Percentiles rank a stretch among this genome's conserved stretches.
phyloP scores from a whole-genome alignment of 2,888 invertebrate species.

The Drosophila antonietae region DNA sequence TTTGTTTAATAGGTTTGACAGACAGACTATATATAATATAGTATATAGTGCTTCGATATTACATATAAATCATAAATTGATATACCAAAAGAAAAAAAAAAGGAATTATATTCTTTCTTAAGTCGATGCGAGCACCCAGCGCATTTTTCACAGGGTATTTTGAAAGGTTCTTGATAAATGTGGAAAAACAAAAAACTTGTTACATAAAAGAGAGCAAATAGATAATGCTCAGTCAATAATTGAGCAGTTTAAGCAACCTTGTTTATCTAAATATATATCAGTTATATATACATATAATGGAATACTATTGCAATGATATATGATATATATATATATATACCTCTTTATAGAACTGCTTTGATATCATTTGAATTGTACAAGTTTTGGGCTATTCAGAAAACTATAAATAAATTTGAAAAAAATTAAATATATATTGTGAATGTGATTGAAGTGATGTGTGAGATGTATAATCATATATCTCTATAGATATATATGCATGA shows the following conservation, averaged over 20 bases:
- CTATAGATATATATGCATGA: conserved; percentile 12
- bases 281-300: neutral
- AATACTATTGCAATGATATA: neutral
- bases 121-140: neutral
- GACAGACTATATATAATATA: neutral
- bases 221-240: conserved; percentile 8
- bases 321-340: no score
- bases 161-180: neutral
- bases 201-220: neutral
- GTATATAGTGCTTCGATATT: neutral
- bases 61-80: neutral
- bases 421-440: neutral
- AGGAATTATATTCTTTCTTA: neutral
- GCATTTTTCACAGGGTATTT: conserved; percentile 4
- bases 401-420: conserved; percentile 4
- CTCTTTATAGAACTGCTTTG: neutral
- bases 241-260: conserved; percentile 7
- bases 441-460: neutral
- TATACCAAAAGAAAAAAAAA: neutral
- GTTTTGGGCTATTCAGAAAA: neutral
- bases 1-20: neutral
- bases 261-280: conserved; percentile 12
- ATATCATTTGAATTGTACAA: conserved; percentile 15
- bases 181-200: neutral
- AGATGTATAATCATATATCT: neutral